Evolutionary conservation across 2,113 vertebrate species (phyloP), one percentile per base, ranked within the genome.

Genomic region (Platichthys flesus): DNA sequence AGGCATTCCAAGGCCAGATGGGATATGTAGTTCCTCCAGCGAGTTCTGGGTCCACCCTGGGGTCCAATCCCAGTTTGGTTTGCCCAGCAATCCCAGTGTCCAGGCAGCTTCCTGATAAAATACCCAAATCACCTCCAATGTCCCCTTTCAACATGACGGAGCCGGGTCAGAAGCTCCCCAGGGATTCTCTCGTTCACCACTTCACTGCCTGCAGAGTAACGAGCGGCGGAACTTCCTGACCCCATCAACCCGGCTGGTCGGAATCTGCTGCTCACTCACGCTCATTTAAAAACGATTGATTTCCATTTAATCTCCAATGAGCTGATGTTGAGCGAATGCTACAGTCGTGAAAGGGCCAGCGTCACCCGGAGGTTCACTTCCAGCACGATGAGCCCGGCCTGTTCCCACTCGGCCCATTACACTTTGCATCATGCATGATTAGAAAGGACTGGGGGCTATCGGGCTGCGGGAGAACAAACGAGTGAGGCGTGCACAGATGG

Each of bases 381-480:
- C 78, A 72, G 82, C 57, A 63, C 84, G 52, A 24, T 40, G 62
- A 74, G 79, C 55, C 67, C 58, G 21, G 69, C 47, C 54, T 45
- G 20, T 47, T 80, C 62, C 24, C 13, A 70, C 63, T 74, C 51
- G 16, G 76, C 58, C 49, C 61, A 90, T 89, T 92, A 71, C 85
- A 67, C 85, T 89, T 82, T 57, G 49, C 64, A 49, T 78, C 73
- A 71, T 23, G 84, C 86, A 59, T 80, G 87, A 89, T 90, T 83
- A 91, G 82, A 67, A 54, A 20, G 62, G 80, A 82, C 88, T 79
- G 81, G 4, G 13, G 83, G 78, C 77, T 54, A 51, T n/a, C 68
- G 75, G 67, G 65, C 73, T 67, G 61, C 2, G n/a, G 56, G 51
- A 71, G 65, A 77, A 84, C 76, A 71, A 85, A 84, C 31, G 78